These are phyloP conservation scores for Nautilus pompilius DNA, from an alignment of 1,140 invertebrate species.

Conservation along the genomic window DNA sequence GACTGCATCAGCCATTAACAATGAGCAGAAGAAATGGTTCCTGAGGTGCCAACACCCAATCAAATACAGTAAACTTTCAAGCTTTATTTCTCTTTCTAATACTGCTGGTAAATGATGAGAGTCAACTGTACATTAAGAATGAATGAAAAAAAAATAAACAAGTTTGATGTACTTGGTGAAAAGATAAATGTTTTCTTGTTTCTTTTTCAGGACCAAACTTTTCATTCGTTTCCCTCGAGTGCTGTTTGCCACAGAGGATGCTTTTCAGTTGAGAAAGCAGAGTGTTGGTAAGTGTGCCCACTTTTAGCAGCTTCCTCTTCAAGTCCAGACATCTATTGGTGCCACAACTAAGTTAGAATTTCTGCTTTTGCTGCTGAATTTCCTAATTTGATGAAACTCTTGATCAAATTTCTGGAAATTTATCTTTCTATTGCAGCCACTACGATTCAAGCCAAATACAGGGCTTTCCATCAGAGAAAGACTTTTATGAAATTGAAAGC, in stretches of 20 bases:
- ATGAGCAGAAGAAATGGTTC: too few species aligned
- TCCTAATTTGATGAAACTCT: too few species aligned
- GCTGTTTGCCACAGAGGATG: conserved; percentile 85
- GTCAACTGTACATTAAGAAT: background rate
- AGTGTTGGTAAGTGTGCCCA: conserved; percentile 59
- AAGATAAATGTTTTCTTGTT: conserved; percentile 10
- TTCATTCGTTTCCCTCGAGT: conserved; percentile 88
- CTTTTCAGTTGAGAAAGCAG: conserved; percentile 80
- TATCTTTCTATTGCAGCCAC: conserved; percentile 59
- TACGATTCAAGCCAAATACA: conserved; percentile 78
- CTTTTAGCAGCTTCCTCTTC: too few species aligned
- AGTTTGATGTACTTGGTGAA: background rate
- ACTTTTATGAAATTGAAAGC: conserved; percentile 66
- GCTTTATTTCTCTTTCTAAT: background rate
- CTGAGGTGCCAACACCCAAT: background rate
- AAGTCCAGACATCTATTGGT: too few species aligned
- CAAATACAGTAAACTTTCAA: too few species aligned
- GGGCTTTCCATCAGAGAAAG: conserved; percentile 68
- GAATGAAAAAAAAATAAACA: background rate
- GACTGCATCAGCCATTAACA: too few species aligned
- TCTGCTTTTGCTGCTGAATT: too few species aligned
- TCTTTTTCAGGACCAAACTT: conserved; percentile 73
- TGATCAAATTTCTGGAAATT: too few species aligned
- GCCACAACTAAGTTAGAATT: too few species aligned
- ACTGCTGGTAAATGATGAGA: background rate